These are phyloP conservation scores for Anoplopoma fimbria DNA, from an alignment of 2,113 vertebrate species.

Conservation along the genomic window DNA sequence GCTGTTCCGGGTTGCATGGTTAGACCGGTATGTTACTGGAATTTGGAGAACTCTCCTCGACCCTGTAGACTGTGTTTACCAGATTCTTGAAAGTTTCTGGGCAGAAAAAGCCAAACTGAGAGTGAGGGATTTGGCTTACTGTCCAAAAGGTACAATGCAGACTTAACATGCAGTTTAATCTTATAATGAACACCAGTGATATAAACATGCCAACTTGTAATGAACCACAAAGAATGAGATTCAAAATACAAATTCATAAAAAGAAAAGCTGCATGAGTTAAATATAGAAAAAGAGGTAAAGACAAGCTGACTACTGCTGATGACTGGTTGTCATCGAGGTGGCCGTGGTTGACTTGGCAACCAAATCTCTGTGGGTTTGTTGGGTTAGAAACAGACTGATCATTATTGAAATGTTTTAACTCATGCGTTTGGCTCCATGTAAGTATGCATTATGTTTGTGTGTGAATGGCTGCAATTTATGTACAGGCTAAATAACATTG, in stretches of 20 bases:
- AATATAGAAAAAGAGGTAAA: constrained; percentile 56
- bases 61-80: not conserved
- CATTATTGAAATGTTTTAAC: constrained; percentile 48
- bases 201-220: not conserved
- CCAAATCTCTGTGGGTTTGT: constrained; percentile 68
- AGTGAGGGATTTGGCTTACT: not conserved
- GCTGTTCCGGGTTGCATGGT: not conserved
- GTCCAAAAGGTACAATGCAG: constrained; percentile 9
- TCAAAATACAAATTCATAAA: constrained; percentile 9
- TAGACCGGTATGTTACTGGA: not conserved
- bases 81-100: not conserved
- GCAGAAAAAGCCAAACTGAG: not conserved
- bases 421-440: constrained; percentile 21
- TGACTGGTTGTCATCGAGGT: constrained; percentile 52
- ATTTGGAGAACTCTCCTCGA: not conserved
- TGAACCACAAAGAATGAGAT: not conserved
- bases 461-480: not conserved
- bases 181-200: not conserved
- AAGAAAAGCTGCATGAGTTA: constrained; percentile 8
- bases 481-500: not conserved
- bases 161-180: not conserved
- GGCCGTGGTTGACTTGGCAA: constrained; percentile 77
- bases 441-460: not conserved
- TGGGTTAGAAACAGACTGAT: constrained; percentile 61
- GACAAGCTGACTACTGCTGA: constrained; percentile 37